Evolutionary conservation across 2,888 invertebrate species (phyloP).

Genomic region (Apomyelois bistriatella): DNA sequence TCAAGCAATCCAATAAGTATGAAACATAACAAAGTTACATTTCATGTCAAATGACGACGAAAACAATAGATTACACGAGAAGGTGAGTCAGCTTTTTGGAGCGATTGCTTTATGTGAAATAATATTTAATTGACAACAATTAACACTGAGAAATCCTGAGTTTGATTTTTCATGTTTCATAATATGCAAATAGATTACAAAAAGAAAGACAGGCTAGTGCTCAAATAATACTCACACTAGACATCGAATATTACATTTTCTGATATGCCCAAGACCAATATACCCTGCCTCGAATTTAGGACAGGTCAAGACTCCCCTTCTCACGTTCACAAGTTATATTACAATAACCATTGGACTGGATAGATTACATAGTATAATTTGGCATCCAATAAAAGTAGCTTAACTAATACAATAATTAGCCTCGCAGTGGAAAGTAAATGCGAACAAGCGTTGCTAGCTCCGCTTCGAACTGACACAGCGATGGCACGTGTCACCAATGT

Average conservation of each 20-base stretch:
- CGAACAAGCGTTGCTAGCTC: slow-evolving; percentile 57
- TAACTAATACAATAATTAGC: slow-evolving; percentile 42
- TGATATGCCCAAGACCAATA: neutral
- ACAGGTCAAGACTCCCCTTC: slow-evolving; percentile 1
- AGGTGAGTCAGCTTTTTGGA: neutral
- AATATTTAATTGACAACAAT: neutral
- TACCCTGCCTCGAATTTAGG: neutral
- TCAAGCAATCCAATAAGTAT: slow-evolving; percentile 42
- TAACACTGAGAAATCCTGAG: neutral
- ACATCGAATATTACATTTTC: neutral
- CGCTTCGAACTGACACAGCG: slow-evolving; percentile 23
- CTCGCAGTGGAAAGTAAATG: slow-evolving; percentile 60
- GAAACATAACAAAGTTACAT: slow-evolving; percentile 38
- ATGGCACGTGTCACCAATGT: slow-evolving; percentile 26
- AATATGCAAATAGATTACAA: neutral
- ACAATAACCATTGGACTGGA: slow-evolving; percentile 24
- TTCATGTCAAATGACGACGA: slow-evolving; percentile 46
- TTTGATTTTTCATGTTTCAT: neutral
- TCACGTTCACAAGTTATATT: neutral
- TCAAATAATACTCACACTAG: neutral
- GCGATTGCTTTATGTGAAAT: neutral
- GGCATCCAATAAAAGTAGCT: slow-evolving; percentile 71
- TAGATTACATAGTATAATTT: slow-evolving; percentile 57
- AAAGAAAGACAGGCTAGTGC: neutral
- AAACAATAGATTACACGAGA: slow-evolving; percentile 15